Evolutionary conservation across 2,888 invertebrate genomes (phyloP), one percentile per base, ranked within the genome.

Genomic region (Lissonota sp.): DNA sequence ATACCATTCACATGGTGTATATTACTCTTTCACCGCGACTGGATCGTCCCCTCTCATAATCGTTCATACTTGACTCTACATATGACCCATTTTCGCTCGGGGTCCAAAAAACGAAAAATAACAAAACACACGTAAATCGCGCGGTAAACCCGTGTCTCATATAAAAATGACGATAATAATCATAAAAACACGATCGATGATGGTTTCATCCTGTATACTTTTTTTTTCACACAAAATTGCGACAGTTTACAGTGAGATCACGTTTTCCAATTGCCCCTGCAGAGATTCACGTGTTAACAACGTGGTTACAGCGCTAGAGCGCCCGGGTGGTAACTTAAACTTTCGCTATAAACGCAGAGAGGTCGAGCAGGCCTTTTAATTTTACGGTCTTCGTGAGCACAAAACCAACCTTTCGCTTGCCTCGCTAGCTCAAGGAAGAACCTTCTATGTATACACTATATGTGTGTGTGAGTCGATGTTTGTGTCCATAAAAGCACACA

Each of bases 271-370:
- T 64, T 66, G 75, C 70, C 69, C 60, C 71, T 72, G 57, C 42
- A 51, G 62, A 80, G 77, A 80, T 83, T 83, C 75, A 78, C 80
- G 79, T 69, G 83, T 83, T 80, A 83, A 80, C 75, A 83, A 80
- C 77, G 77, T 78, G 72, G 44, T 80, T 78, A 78, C 51, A 72
- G 64, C 26, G 26, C 26, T 26, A 3, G 3, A 26, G 26, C 26
- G 26, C 26, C 26, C 53, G 60, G 62, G 42, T 58, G 67, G 75
- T 70, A 81, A 75, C 77, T 75, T 75, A 80, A 78, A 81, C 83
- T 81, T 84, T 83, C 44, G 66, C 79, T 69, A 78, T 76, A 81
- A 84, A 83, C 79, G 75, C 42, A 75, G 69, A 12, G 53, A 40
- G 71, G 40, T 60, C 14, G 37, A 60, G 62, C 77, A 74, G 83